Conservation (phyloP, 1,140 invertebrate species). For the Trichonephila inaurata region DNA sequence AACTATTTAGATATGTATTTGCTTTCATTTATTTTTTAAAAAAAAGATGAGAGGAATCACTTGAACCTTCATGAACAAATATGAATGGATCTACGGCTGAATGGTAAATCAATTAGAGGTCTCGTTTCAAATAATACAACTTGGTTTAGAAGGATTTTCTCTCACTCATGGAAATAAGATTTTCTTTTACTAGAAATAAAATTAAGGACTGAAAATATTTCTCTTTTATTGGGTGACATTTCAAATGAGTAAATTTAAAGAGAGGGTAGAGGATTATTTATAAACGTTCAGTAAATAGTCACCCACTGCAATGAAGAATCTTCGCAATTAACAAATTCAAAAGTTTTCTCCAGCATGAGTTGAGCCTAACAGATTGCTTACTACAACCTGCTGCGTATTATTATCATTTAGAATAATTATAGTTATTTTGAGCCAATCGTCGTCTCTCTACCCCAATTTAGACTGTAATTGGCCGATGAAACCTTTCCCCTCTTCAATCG, state of each 20-base stretch:
- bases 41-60: too few relatives aligned
- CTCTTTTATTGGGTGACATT: neutral
- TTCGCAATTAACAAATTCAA: constrained; percentile 22
- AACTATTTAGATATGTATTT: too few relatives aligned
- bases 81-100: too few relatives aligned
- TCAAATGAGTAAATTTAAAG: too few relatives aligned
- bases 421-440: constrained; percentile 69
- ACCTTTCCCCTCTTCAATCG: constrained; percentile 33
- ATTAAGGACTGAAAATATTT: too few relatives aligned
- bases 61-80: too few relatives aligned
- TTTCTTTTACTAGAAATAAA: neutral
- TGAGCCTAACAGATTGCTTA: constrained; percentile 64
- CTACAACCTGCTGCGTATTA: constrained; percentile 67
- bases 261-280: too few relatives aligned
- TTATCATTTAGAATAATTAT: constrained; percentile 74
- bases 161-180: neutral
- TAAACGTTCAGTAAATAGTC: too few relatives aligned
- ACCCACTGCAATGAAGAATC: neutral
- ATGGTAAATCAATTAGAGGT: too few relatives aligned
- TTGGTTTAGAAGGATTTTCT: too few relatives aligned
- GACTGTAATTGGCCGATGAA: constrained; percentile 62
- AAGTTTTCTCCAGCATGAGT: neutral
- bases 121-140: too few relatives aligned
- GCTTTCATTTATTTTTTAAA: too few relatives aligned
- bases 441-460: constrained; percentile 61